Conservation (phyloP, 2,113 vertebrate species). For the Hirundichthys speculiger region DNA sequence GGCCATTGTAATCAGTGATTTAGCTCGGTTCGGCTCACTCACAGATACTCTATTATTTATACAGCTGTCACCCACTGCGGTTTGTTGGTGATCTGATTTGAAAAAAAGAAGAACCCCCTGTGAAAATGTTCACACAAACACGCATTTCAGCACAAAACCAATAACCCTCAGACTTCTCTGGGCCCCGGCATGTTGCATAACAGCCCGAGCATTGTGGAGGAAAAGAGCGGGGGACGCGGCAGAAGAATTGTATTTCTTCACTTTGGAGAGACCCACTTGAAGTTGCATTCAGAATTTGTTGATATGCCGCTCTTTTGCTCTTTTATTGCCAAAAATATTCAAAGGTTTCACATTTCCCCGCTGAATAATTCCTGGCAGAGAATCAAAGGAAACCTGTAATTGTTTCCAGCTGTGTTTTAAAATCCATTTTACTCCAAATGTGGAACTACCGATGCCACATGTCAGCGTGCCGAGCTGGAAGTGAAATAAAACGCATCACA, state of each 20-base stretch:
- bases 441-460: too few relatives aligned
- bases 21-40: conserved; percentile 24
- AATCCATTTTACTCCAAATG: too few relatives aligned
- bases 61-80: conserved; percentile 49
- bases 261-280: conserved; percentile 21
- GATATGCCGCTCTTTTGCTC: too few relatives aligned
- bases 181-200: conserved; percentile 37
- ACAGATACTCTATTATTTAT: conserved; percentile 53
- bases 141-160: conserved; percentile 60
- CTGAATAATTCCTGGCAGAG: too few relatives aligned
- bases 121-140: conserved; percentile 64
- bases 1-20: conserved; percentile 55
- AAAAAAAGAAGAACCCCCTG: conserved; percentile 59
- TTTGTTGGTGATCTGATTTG: conserved; percentile 55
- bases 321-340: neutral
- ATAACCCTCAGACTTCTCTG: conserved; percentile 57
- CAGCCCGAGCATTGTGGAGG: conserved; percentile 26
- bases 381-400: neutral
- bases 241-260: conserved; percentile 15
- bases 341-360: neutral
- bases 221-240: neutral
- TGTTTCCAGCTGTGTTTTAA: too few relatives aligned
- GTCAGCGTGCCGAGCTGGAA: too few relatives aligned
- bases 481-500: too few relatives aligned
- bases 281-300: too few relatives aligned